phyloP scores from a whole-genome alignment of 2,797 vertebrate genomes.

The Pangasius larnaudii region DNA sequence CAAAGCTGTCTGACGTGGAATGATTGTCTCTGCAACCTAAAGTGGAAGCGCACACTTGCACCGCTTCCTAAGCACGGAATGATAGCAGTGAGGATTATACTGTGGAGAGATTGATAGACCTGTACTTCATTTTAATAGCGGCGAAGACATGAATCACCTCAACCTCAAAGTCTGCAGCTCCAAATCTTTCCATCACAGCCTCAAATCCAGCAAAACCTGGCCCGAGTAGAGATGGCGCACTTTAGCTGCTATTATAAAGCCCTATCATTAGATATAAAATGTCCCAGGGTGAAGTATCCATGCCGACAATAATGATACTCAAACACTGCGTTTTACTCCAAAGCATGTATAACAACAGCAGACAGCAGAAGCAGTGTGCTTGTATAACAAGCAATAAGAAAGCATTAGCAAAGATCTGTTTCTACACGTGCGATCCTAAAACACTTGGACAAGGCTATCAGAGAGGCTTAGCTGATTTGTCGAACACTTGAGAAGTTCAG shows the following conservation, averaged over 20 bases:
- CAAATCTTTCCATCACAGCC: slow-evolving; percentile 12
- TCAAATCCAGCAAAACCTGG: background rate
- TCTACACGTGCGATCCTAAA: slow-evolving; percentile 37
- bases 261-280: slow-evolving; percentile 35
- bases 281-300: slow-evolving; percentile 28
- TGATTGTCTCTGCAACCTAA: background rate
- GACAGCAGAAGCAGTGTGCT: background rate
- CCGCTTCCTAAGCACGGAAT: slow-evolving; percentile 4
- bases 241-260: slow-evolving; percentile 18
- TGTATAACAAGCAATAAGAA: background rate
- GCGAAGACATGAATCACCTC: slow-evolving; percentile 26
- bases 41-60: background rate
- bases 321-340: slow-evolving; percentile 33
- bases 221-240: background rate
- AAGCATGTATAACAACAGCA: background rate
- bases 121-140: slow-evolving; percentile 23
- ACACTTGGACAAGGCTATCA: slow-evolving; percentile 30
- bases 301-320: slow-evolving; percentile 32
- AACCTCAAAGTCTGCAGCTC: slow-evolving; percentile 11
- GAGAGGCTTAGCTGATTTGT: slow-evolving; percentile 36
- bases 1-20: background rate
- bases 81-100: background rate
- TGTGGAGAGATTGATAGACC: slow-evolving; percentile 15
- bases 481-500: slow-evolving; percentile 33
- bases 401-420: slow-evolving; percentile 30